These are phyloP conservation scores for Enteromius unitaeniatus DNA, from an alignment of 2,797 vertebrate species.

Conservation along the genomic window DNA sequence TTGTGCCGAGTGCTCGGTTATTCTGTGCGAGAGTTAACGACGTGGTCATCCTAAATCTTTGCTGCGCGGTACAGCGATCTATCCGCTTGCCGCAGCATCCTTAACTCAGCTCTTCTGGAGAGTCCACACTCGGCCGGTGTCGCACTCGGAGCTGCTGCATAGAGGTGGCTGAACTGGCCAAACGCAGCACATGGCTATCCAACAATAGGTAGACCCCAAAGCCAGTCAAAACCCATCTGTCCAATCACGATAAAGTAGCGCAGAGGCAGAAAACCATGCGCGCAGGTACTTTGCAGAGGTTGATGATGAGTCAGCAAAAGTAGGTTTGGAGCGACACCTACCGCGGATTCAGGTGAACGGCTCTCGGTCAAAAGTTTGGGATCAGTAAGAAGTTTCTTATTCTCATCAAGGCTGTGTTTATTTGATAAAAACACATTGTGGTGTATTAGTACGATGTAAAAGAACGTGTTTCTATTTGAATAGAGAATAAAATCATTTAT, in stretches of 20 bases:
- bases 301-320: conserved; percentile 8
- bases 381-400: no score
- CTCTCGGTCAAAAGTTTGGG: no score
- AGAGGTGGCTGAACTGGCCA: background rate
- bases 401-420: no score
- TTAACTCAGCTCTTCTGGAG: conserved; percentile 9
- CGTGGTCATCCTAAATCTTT: conserved; percentile 1
- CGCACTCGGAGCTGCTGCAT: background rate
- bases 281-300: conserved; percentile 9
- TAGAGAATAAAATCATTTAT: no score
- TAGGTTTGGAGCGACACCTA: conserved; percentile 36
- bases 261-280: conserved; percentile 5
- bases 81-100: conserved; percentile 39
- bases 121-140: conserved; percentile 7
- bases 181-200: conserved; percentile 16
- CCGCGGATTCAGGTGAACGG: background rate
- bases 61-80: background rate
- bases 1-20: background rate
- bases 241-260: conserved; percentile 26
- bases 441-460: no score
- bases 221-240: background rate
- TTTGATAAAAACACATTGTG: no score
- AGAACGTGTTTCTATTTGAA: no score
- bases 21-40: background rate
- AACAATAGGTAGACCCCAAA: background rate